Evolutionary conservation across 1,140 invertebrate species (phyloP).

Genomic region (Lepidotrigona ventralis): DNA sequence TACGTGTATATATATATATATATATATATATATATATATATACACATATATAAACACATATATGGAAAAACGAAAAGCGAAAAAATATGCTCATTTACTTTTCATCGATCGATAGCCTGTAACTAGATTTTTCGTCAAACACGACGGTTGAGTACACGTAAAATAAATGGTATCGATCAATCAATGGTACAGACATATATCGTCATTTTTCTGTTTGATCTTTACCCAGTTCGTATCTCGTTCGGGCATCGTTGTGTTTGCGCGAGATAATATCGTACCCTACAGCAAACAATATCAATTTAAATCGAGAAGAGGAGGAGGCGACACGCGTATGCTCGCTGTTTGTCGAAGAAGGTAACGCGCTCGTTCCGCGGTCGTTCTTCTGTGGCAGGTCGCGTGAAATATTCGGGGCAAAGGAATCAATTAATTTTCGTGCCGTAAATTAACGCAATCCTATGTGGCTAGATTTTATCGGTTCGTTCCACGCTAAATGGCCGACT

Average conservation of each 20-base stretch:
- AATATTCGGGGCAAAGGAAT: conserved; percentile 9
- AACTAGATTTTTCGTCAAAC: neutral
- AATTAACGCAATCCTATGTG: conserved; percentile 10
- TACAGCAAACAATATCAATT: neutral
- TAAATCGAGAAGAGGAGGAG: neutral
- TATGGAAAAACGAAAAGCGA: neutral
- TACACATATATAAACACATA: no score
- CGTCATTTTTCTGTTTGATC: neutral
- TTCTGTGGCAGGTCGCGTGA: neutral
- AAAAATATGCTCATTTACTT: neutral
- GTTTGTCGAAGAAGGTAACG: no score
- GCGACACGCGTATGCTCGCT: neutral
- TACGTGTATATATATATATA: no score
- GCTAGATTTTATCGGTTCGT: conserved; percentile 36
- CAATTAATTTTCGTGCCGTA: conserved; percentile 17
- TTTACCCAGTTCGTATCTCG: neutral
- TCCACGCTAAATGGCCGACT: conserved; percentile 12
- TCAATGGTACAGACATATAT: neutral
- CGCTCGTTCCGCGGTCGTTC: no score
- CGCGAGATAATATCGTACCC: no score
- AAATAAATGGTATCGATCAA: neutral
- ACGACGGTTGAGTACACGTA: no score
- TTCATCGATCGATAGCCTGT: neutral
- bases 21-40: no score
- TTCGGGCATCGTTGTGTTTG: neutral